Evolutionary conservation across 2,888 invertebrate species (phyloP), one percentile per base, ranked within the genome.

Genomic region (Conomelus anceps): DNA sequence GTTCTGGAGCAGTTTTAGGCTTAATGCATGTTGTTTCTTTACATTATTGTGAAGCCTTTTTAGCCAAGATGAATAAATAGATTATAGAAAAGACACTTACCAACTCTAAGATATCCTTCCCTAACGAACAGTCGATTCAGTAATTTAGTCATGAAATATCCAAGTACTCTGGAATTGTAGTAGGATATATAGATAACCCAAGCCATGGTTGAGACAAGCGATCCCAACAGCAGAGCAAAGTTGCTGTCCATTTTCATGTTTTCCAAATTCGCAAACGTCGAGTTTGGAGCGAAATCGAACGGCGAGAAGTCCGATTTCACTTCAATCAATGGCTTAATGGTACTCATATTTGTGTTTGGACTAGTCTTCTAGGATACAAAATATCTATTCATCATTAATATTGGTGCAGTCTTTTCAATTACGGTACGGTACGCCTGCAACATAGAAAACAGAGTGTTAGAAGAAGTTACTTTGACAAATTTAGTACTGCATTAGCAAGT

Each of bases 141-240:
- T 89, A 98, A 95, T 93, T 97, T 96, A 11, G 99, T 99, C 89
- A 98, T 95, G 92, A 99, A 95, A 92, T 97, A 97, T 26, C 98
- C 99, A 91, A 98, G 95, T 3, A 99, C 96, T 90, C 99, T 95
- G 89, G 98, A 98, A 93, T 98, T 98, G 94, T 99, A 99, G 94
- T 98, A 98, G 0, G 97, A 97, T 92, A 98, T 97, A 94, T 99
- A 99, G 91, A 98, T 96, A 88, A 98, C 96, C 99, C 99, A 99
- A 84, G 96, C 94, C 92, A 98, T 96, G 23, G 97, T 97, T 90
- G 97, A 96, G 91, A 97, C 95, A 88, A 98, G 94, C 90, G 98
- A 98, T 92, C 96, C 96, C 23, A 98, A 94, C 91, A 98, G 94
- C 94, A 96, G 96, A 88, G 95, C 94, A 92, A 96, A 95, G 93